A percentile compares a stretch with the other conserved stretches of the same genome.
Evolutionary conservation across 2,888 invertebrate genomes (phyloP).

Genomic region (Drosophila pseudotalamancana): DNA sequence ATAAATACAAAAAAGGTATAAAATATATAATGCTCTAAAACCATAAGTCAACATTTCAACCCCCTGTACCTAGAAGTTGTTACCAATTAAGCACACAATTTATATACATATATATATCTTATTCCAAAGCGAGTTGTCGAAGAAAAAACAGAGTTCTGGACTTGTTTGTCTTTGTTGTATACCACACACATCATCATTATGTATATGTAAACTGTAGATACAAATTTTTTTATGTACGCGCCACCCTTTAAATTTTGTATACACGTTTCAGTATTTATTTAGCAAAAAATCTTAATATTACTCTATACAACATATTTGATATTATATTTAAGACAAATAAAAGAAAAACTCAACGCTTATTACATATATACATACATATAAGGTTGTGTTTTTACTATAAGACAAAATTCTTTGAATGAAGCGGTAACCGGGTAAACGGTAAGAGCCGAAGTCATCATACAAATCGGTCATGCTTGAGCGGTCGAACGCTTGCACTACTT

Average conservation of each 20-base stretch:
- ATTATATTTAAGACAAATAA: conserved; percentile 70
- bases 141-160: conserved; percentile 35
- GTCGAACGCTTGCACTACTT: background rate
- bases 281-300: conserved; percentile 56
- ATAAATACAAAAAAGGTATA: conserved; percentile 5
- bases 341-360: conserved; percentile 75
- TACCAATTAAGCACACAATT: conserved; percentile 61
- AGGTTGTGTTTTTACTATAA: conserved; percentile 66
- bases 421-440: conserved; percentile 8
- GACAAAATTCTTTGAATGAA: conserved; percentile 23
- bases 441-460: conserved; percentile 26
- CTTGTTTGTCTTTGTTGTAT: conserved; percentile 55
- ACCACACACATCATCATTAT: conserved; percentile 59
- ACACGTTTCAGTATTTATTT: conserved; percentile 74
- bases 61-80: conserved; percentile 75
- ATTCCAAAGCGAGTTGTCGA: conserved; percentile 51
- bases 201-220: conserved; percentile 64
- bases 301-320: conserved; percentile 60
- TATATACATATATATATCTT: conserved; percentile 37
- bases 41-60: conserved; percentile 43
- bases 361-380: conserved; percentile 64
- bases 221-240: conserved; percentile 48
- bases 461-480: conserved; percentile 18
- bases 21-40: conserved; percentile 29
- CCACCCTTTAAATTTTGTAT: conserved; percentile 65